phyloP scores from a whole-genome alignment of 2,113 vertebrate genomes.

The Phycodurus eques region DNA sequence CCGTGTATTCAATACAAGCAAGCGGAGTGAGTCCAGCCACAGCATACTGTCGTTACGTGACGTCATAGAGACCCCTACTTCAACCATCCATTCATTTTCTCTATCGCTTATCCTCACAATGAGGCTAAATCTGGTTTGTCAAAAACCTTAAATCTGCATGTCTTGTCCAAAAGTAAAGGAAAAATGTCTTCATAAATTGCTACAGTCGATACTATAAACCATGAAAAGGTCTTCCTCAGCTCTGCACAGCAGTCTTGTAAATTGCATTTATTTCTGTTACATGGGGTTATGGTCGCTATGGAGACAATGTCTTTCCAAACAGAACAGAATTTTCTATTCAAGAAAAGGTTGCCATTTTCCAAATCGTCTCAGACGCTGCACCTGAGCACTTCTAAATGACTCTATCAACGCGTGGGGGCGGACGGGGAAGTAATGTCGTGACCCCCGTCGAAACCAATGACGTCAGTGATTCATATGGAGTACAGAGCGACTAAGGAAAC shows the following conservation, averaged over 20 bases:
- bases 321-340: too few species aligned
- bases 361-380: too few species aligned
- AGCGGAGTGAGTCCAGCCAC: background rate
- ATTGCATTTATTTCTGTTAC: background rate
- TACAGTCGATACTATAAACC: background rate
- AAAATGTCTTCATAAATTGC: background rate
- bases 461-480: slow-evolving; percentile 2
- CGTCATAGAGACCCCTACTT: background rate
- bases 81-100: too few species aligned
- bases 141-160: background rate
- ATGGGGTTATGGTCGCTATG: too few species aligned
- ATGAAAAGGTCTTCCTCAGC: too few species aligned
- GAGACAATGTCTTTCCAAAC: too few species aligned
- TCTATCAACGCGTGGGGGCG: too few species aligned
- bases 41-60: background rate
- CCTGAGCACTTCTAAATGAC: too few species aligned
- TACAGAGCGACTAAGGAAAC: background rate
- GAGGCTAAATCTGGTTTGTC: background rate
- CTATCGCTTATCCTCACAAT: background rate
- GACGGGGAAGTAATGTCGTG: background rate
- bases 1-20: background rate
- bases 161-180: background rate
- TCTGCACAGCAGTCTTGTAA: too few species aligned
- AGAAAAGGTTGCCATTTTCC: too few species aligned
- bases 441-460: background rate